Conservation (phyloP, 2,888 invertebrate species). For the Linyphia triangularis region DNA sequence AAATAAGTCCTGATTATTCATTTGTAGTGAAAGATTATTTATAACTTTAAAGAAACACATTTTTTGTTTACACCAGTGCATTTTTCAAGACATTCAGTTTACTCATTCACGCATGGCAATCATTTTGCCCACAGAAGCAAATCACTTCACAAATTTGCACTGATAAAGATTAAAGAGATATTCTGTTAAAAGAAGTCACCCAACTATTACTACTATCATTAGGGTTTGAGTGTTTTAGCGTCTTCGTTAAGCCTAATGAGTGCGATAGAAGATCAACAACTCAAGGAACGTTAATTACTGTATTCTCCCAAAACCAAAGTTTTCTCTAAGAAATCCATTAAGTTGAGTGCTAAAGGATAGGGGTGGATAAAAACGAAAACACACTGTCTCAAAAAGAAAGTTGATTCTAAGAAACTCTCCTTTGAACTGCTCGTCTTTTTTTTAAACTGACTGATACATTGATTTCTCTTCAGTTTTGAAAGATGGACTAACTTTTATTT, state of each 20-base stretch:
- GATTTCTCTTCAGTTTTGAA: too few relatives aligned
- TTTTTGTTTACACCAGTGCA: too few relatives aligned
- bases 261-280: not conserved
- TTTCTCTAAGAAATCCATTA: not conserved
- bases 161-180: not conserved
- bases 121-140: not conserved
- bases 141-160: not conserved
- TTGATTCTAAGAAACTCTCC: not conserved
- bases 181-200: not conserved
- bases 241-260: slow-evolving; percentile 10
- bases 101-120: not conserved
- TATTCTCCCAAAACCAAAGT: not conserved
- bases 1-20: too few relatives aligned
- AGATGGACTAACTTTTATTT: not conserved
- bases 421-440: too few relatives aligned
- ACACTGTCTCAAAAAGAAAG: not conserved
- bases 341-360: not conserved
- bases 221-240: not conserved
- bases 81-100: too few relatives aligned
- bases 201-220: not conserved
- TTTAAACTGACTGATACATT: not conserved
- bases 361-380: not conserved
- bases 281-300: slow-evolving; percentile 9
- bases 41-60: too few relatives aligned
- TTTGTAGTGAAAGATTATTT: too few relatives aligned